phyloP scores from a whole-genome alignment of 2,888 invertebrate species.

The Aspidiotus rigidus region DNA sequence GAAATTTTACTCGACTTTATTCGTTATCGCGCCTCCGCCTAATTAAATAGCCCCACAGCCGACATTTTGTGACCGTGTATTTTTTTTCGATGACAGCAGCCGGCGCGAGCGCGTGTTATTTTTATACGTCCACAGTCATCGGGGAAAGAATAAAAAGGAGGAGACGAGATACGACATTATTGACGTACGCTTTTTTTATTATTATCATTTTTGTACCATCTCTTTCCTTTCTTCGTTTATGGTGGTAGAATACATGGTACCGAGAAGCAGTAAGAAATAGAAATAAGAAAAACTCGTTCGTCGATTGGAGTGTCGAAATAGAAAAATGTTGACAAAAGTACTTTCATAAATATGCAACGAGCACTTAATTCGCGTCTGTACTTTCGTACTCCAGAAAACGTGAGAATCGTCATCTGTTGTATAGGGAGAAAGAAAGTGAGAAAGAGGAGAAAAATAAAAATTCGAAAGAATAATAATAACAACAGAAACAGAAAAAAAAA shows the following conservation, averaged over 20 bases:
- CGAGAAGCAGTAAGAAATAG: too few relatives aligned
- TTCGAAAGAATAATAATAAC: too few relatives aligned
- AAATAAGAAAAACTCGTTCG: background rate
- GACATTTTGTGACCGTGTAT: background rate
- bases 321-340: conserved; percentile 30
- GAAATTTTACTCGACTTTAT: background rate
- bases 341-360: conserved; percentile 33
- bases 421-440: background rate
- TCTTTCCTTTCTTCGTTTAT: background rate
- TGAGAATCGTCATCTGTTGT: conserved; percentile 33
- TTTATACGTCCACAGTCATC: background rate
- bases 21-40: background rate
- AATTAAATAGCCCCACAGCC: background rate
- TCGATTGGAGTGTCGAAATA: background rate
- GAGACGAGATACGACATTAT: background rate
- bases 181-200: background rate
- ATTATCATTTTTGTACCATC: background rate
- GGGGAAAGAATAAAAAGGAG: conserved; percentile 3
- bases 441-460: too few relatives aligned
- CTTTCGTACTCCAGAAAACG: conserved; percentile 18
- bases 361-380: conserved; percentile 31
- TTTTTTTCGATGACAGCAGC: too few relatives aligned
- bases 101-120: too few relatives aligned
- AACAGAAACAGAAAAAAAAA: background rate
- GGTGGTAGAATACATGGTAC: too few relatives aligned